These are phyloP conservation scores for Scophthalmus maximus DNA, from an alignment of 2,113 vertebrate species.

Conservation along the genomic window DNA sequence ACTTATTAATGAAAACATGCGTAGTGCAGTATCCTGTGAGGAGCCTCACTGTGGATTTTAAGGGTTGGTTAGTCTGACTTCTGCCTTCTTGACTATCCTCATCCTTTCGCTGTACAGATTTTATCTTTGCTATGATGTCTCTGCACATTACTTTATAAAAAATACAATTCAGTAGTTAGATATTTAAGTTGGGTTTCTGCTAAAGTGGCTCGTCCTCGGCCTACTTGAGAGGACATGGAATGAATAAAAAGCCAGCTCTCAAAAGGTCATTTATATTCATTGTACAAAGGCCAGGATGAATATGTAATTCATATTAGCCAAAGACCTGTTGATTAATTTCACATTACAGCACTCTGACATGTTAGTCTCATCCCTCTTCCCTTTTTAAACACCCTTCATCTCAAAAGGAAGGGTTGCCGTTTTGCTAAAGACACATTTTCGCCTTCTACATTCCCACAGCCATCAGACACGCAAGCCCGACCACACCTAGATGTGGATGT, in stretches of 20 bases:
- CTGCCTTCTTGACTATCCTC: not conserved
- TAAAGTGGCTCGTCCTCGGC: conserved; percentile 30
- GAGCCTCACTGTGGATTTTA: not conserved
- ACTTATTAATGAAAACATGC: not conserved
- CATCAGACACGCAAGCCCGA: not conserved
- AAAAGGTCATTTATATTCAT: conserved; percentile 73
- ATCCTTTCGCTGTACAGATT: not conserved
- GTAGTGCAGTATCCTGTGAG: not conserved
- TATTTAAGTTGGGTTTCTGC: conserved; percentile 14
- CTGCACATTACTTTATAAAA: not conserved
- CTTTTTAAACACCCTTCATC: too few species aligned
- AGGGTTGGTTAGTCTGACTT: too few species aligned
- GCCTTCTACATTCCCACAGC: not conserved
- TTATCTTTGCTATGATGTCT: not conserved
- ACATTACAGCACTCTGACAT: conserved; percentile 38
- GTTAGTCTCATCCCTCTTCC: conserved; percentile 15
- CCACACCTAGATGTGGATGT: not conserved
- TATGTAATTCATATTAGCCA: conserved; percentile 59
- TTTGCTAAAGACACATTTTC: not conserved
- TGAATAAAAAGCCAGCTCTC: conserved; percentile 32
- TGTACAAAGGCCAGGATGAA: conserved; percentile 55
- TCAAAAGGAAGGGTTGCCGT: not conserved
- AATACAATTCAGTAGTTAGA: conserved; percentile 7
- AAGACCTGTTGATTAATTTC: conserved; percentile 68
- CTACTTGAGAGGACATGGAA: conserved; percentile 30